These are phyloP conservation scores for Lepidochrysops patricia DNA, from an alignment of 2,888 invertebrate species.

Conservation along the genomic window DNA sequence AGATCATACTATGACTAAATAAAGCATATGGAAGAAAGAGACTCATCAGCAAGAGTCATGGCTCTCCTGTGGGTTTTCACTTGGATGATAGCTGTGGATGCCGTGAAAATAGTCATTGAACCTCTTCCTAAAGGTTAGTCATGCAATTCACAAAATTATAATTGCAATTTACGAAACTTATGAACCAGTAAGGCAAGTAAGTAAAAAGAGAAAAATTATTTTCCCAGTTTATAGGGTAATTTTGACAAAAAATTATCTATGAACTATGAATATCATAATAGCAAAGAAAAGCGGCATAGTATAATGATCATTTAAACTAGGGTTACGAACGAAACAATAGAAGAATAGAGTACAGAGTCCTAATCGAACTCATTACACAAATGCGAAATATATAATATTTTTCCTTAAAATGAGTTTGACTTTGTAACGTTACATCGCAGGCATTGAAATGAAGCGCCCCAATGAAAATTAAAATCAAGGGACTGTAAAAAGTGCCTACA, in stretches of 20 bases:
- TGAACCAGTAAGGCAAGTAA: no score
- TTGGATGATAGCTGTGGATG: constrained; percentile 46
- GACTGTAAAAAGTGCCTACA: constrained; percentile 16
- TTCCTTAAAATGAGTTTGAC: no score
- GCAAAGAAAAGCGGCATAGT: no score
- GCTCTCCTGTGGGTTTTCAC: constrained; percentile 50
- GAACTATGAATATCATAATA: no score
- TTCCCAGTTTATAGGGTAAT: no score
- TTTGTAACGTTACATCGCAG: not conserved
- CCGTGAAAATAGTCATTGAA: constrained; percentile 67
- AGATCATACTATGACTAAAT: constrained; percentile 42
- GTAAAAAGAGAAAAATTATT: not conserved
- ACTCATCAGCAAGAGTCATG: constrained; percentile 39
- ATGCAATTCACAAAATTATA: no score
- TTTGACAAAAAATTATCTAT: no score
- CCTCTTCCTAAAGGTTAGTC: constrained; percentile 68
- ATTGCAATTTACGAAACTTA: no score
- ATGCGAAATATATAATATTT: no score
- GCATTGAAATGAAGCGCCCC: not conserved
- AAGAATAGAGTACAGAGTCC: not conserved
- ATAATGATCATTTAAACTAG: no score
- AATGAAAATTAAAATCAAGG: constrained; percentile 14
- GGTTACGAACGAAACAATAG: no score
- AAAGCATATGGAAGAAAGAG: constrained; percentile 44
- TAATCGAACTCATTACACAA: no score